Conservation (phyloP, 2,888 invertebrate species). For the Notodonta ziczac region DNA sequence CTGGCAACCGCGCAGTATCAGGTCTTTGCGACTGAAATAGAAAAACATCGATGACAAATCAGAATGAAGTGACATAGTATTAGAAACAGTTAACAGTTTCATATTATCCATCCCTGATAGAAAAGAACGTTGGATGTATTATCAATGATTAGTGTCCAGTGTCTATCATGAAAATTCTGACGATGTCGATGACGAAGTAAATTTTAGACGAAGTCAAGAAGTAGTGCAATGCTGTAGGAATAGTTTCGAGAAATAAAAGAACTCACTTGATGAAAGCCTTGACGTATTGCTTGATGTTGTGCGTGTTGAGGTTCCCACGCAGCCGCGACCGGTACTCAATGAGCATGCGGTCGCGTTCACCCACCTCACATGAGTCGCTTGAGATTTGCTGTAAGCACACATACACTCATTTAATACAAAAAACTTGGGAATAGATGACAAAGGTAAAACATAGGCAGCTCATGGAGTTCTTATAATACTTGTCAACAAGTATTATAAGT, state of each 20-base stretch:
- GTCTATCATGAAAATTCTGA: too few relatives aligned
- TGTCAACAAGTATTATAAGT: too few relatives aligned
- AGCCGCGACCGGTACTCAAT: constrained; percentile 90
- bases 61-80: background rate
- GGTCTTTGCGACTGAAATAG: constrained; percentile 87
- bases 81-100: too few relatives aligned
- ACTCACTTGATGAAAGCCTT: constrained; percentile 93
- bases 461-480: too few relatives aligned
- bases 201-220: too few relatives aligned
- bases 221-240: too few relatives aligned
- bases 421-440: too few relatives aligned
- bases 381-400: constrained; percentile 65
- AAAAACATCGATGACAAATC: background rate
- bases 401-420: background rate
- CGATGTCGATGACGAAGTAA: too few relatives aligned
- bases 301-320: constrained; percentile 90
- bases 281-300: constrained; percentile 92
- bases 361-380: constrained; percentile 65
- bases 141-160: too few relatives aligned
- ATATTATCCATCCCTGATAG: too few relatives aligned
- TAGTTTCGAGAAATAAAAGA: background rate
- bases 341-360: constrained; percentile 90
- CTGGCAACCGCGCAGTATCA: constrained; percentile 88
- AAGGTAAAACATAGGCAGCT: too few relatives aligned
- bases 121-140: too few relatives aligned